Conservation (phyloP, 2,113 vertebrate species). For the Mugil cephalus region DNA sequence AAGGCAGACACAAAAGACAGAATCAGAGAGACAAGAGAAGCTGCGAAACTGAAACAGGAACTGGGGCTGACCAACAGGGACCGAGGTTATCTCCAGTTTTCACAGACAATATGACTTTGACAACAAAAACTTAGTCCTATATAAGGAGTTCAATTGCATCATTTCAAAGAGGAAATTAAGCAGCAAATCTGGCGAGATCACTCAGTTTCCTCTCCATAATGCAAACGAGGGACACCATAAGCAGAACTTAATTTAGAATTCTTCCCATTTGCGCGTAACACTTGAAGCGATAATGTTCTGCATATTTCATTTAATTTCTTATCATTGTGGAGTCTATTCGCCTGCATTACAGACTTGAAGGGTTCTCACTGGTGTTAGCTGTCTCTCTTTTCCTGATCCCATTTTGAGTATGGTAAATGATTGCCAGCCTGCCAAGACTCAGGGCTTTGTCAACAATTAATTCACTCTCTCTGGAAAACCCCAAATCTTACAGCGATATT, state of each 20-base stretch:
- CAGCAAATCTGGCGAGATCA: conserved; percentile 5
- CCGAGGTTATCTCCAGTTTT: conserved; percentile 37
- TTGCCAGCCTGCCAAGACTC: neutral
- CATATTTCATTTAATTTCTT: neutral
- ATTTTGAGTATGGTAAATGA: neutral
- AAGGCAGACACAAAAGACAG: conserved; percentile 43
- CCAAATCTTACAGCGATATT: neutral
- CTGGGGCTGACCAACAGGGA: conserved; percentile 42
- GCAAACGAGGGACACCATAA: conserved; percentile 7
- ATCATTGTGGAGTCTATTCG: no score
- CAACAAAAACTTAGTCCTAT: conserved; percentile 5
- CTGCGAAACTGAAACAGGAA: conserved; percentile 38
- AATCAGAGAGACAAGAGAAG: conserved; percentile 32
- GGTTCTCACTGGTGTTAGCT: neutral
- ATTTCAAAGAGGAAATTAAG: conserved; percentile 5
- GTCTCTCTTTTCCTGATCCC: neutral
- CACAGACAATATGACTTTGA: conserved; percentile 21
- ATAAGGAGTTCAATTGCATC: neutral
- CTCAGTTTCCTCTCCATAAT: neutral
- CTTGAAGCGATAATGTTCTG: neutral
- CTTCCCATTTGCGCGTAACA: no score
- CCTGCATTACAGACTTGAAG: no score
- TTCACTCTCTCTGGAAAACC: neutral
- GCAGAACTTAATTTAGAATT: no score
- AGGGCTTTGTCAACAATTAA: neutral